phyloP scores from a whole-genome alignment of 2,797 vertebrate species.

The Malurus leucopterus region DNA sequence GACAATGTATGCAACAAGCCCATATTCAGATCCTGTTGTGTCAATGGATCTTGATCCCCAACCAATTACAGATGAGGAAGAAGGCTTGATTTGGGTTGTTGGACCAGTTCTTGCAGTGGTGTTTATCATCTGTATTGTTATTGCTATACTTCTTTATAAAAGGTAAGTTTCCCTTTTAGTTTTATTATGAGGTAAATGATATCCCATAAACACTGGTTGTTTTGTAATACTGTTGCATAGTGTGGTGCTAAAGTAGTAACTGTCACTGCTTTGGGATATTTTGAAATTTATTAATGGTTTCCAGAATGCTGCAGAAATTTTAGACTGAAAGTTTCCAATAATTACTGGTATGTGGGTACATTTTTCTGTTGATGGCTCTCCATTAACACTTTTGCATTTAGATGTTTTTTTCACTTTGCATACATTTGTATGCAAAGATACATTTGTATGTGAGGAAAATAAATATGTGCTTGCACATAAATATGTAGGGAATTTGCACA shows the following conservation, averaged over 20 bases:
- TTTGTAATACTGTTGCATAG: neutral
- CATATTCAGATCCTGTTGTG: constrained; percentile 94
- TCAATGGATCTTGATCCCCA: constrained; percentile 95
- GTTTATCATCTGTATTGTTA: constrained; percentile 99
- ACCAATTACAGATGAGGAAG: constrained; percentile 97
- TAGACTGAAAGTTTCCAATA: neutral
- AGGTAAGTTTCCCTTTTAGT: constrained; percentile 79
- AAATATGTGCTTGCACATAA: neutral
- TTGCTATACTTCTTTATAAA: constrained; percentile 97
- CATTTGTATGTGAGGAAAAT: neutral
- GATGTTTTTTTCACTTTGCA: neutral
- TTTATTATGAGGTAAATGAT: neutral
- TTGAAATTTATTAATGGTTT: neutral
- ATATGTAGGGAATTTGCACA: neutral
- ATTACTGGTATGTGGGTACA: neutral
- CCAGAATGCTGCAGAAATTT: neutral
- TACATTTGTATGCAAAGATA: neutral
- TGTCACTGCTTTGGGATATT: neutral
- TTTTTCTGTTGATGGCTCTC: neutral
- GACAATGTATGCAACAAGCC: constrained; percentile 97
- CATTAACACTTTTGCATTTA: neutral
- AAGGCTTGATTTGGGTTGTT: constrained; percentile 98
- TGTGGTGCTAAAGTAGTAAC: neutral
- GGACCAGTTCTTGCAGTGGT: constrained; percentile 96
- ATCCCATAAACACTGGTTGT: neutral